Conservation (phyloP, 2,888 invertebrate species). For the Eustalomyia histrio region DNA sequence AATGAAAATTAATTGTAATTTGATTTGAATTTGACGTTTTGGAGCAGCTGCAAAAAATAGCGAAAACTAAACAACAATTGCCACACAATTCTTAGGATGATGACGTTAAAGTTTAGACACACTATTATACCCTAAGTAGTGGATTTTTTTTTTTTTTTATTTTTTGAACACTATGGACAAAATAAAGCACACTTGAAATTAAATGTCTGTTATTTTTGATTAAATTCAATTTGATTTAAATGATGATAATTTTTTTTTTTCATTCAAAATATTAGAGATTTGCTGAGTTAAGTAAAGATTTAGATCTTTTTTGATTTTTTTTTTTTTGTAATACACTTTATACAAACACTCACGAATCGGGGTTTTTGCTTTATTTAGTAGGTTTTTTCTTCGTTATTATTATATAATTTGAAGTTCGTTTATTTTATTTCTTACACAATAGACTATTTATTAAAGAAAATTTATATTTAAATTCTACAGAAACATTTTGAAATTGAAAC, state of each 20-base stretch:
- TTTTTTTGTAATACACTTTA: conserved; percentile 3
- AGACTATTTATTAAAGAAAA: conserved; percentile 34
- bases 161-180: conserved; percentile 10
- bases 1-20: conserved; percentile 66
- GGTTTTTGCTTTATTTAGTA: conserved; percentile 21
- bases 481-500: conserved; percentile 37
- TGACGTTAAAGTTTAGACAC: conserved; percentile 50
- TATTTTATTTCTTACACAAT: conserved; percentile 34
- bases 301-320: conserved; percentile 16
- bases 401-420: conserved; percentile 47
- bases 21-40: conserved; percentile 59
- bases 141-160: too few relatives aligned
- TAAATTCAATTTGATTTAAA: conserved; percentile 72
- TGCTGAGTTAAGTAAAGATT: conserved; percentile 22
- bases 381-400: conserved; percentile 2
- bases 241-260: conserved; percentile 39
- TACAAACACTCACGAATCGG: conserved; percentile 2
- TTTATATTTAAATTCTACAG: conserved; percentile 39
- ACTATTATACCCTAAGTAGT: conserved; percentile 13
- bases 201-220: conserved; percentile 73
- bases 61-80: conserved; percentile 1
- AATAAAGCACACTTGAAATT: conserved; percentile 73
- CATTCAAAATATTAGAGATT: conserved; percentile 17
- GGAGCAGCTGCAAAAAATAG: conserved; percentile 20
- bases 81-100: conserved; percentile 10